Evolutionary conservation across 2,113 vertebrate species (phyloP), one percentile per base, ranked within the genome.

Genomic region (Deroptyus accipitrinus): DNA sequence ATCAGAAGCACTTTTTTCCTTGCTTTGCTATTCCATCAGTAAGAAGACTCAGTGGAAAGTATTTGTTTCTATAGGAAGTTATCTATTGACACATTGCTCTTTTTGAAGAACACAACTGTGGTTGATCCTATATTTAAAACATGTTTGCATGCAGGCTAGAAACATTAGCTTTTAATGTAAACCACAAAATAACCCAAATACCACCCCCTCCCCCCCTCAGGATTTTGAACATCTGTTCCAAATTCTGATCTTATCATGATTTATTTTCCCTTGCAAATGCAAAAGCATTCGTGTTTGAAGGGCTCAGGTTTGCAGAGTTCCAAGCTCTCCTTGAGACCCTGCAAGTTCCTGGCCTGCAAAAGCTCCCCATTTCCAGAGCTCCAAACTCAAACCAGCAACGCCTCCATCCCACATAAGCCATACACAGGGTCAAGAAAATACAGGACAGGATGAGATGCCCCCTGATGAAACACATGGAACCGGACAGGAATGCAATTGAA

Each of bases 201-300:
- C 33, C 9, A 57, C 33, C 27, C 35, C 20, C 30, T 24, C 49
- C 33, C 12, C 33, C 4, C 17, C 1, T 0, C 3, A 5, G 51
- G 68, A 91, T 91, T 89, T 49, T 73, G 52, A 78, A 25, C 35
- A 69, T 66, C 62, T 61, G 33, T 61, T 61, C 42, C 18, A 46
- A 70, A 68, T 46, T 91, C 84, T 93, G 95, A 97, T 96, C 95
- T 96, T 96, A 97, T 86, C 94, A 83, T 94, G 92, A 96, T 96
- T 94, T 79, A 37, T 42, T 94, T 91, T 46, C 18, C 86, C 57
- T 51, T 28, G 54, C 49, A 66, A 90, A 84, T 31, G 70, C 66
- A 62, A 75, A 78, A 64, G 77, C 72, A 41, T 35, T 59, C 44
- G 48, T 63, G 9, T 2, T 68, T 72, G 42, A 4, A 76, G 42